Conservation (phyloP, 2,888 invertebrate genomes). For the Julus scanicus region DNA sequence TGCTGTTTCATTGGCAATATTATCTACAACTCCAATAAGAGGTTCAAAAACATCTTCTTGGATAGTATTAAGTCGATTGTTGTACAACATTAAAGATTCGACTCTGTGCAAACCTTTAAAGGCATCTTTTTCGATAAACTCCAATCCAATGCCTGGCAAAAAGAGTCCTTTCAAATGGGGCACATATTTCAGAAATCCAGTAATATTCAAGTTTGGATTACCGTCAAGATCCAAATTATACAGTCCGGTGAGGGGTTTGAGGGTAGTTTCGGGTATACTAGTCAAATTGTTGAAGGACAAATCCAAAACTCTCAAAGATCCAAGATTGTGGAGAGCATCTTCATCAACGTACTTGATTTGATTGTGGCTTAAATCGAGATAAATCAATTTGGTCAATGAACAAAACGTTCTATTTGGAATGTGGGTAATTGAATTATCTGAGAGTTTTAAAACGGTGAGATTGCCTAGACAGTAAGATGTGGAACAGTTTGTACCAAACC, state of each 20-base stretch:
- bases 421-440: not conserved
- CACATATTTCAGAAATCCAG: constrained; percentile 6
- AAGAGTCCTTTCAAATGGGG: not conserved
- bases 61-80: constrained; percentile 9
- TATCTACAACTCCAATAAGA: not conserved
- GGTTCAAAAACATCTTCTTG: constrained; percentile 23
- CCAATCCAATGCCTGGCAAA: not conserved
- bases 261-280: not conserved
- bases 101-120: not conserved
- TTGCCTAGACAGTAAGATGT: not conserved
- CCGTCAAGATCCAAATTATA: not conserved
- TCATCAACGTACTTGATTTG: constrained; percentile 11
- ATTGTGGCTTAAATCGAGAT: constrained; percentile 37
- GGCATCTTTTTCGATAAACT: not conserved
- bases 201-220: constrained; percentile 18
- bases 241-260: not conserved
- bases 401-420: not conserved
- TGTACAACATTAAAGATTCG: not conserved
- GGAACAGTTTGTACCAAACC: constrained; percentile 9
- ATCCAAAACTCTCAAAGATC: not conserved
- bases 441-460: not conserved
- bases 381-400: not conserved
- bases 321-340: not conserved
- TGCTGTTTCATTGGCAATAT: not conserved
- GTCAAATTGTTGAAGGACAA: constrained; percentile 37